Evolutionary conservation across 2,797 vertebrate species (phyloP).

Genomic region (Setipinna tenuifilis): DNA sequence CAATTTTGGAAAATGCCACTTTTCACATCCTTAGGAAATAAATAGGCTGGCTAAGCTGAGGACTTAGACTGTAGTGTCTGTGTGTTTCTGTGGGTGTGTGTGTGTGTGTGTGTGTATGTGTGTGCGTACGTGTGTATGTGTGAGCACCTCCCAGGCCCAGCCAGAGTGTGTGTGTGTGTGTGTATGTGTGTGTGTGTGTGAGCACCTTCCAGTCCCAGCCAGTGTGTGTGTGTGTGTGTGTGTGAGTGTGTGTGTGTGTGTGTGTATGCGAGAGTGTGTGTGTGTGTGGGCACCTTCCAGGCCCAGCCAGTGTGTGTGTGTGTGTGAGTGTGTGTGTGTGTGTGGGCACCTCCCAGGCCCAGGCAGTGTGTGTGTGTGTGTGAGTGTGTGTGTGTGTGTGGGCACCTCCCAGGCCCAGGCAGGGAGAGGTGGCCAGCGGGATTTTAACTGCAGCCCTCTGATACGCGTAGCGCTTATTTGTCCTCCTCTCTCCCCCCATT

Average conservation of each 20-base stretch:
- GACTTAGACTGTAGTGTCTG: not conserved
- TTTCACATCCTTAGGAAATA: not conserved
- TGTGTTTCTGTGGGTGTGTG: not conserved
- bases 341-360: conserved; percentile 7
- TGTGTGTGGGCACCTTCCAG: not conserved
- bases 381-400: not conserved
- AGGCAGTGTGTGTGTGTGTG: not conserved
- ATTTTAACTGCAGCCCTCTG: conserved; percentile 33
- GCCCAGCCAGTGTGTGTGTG: not conserved
- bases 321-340: not conserved
- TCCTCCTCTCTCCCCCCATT: conserved; percentile 41
- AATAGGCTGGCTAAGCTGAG: not conserved
- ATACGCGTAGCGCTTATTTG: conserved; percentile 36
- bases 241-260: not conserved
- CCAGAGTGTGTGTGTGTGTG: not conserved
- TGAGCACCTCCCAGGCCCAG: not conserved
- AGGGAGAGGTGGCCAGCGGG: not conserved
- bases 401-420: not conserved
- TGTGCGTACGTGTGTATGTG: not conserved
- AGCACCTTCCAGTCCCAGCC: too few species aligned
- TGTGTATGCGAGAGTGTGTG: not conserved
- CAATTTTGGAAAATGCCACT: not conserved
- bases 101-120: not conserved
- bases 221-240: not conserved
- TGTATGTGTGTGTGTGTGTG: not conserved